phyloP scores from a whole-genome alignment of 2,888 invertebrate genomes.

The Isotomurus palustris region DNA sequence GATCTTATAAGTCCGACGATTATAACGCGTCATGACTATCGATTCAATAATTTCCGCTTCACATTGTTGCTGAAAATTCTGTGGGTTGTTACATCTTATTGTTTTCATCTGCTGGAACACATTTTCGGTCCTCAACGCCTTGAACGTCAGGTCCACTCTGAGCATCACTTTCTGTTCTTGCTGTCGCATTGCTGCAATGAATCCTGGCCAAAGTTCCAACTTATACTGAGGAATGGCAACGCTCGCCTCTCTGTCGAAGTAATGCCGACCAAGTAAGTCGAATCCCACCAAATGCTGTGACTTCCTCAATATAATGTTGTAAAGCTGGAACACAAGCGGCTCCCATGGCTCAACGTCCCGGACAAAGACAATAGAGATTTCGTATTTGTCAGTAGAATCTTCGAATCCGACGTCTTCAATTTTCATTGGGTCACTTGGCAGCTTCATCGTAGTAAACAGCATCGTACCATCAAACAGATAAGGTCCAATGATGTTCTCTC shows the following conservation, averaged over 20 bases:
- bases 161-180: constrained; percentile 16
- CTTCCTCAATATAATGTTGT: constrained; percentile 9
- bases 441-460: constrained; percentile 10
- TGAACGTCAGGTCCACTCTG: constrained; percentile 22
- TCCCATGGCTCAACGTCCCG: constrained; percentile 5
- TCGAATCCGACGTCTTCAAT: not conserved
- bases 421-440: not conserved
- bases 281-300: constrained; percentile 4
- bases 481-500: not conserved
- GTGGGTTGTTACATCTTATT: not conserved
- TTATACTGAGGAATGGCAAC: not conserved
- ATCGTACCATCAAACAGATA: constrained; percentile 11
- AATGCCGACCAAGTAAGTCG: constrained; percentile 15
- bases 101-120: constrained; percentile 1
- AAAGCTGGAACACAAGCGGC: constrained; percentile 18
- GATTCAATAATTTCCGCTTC: constrained; percentile 10
- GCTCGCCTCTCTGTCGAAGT: constrained; percentile 8
- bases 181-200: constrained; percentile 19
- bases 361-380: not conserved
- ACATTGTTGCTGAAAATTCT: not conserved
- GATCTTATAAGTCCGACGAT: constrained; percentile 54
- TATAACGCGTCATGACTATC: constrained; percentile 47
- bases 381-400: not conserved
- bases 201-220: constrained; percentile 26
- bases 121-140: constrained; percentile 21